Percentiles rank a stretch among this genome's conserved stretches.
Conservation (phyloP, 1,140 invertebrate species). For the Holcopasites calliopsidis region DNA sequence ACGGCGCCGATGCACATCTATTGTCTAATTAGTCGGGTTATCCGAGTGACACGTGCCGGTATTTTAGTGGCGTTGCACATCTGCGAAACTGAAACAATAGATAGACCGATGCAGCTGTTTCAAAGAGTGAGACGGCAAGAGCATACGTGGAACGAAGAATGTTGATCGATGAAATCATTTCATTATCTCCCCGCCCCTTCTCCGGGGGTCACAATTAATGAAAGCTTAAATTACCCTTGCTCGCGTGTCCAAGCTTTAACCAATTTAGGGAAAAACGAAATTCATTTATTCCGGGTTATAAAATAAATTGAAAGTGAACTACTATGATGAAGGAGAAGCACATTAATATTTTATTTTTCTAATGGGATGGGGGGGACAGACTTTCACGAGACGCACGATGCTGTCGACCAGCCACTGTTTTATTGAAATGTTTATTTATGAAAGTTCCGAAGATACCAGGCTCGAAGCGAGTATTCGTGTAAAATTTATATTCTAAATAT, state of each 20-base stretch:
- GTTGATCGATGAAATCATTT: slow-evolving; percentile 50
- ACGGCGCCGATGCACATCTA: slow-evolving; percentile 35
- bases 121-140: slow-evolving; percentile 1
- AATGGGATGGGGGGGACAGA: too few species aligned
- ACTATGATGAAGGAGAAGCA: too few species aligned
- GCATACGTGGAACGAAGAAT: neutral
- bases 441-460: slow-evolving; percentile 5
- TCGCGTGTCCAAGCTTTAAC: neutral
- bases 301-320: neutral
- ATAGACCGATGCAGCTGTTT: slow-evolving; percentile 56
- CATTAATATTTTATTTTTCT: too few species aligned
- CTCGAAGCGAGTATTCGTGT: neutral
- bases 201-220: slow-evolving; percentile 40
- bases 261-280: neutral
- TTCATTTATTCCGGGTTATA: neutral
- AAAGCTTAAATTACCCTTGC: slow-evolving; percentile 37
- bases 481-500: too few species aligned
- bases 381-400: too few species aligned
- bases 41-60: slow-evolving; percentile 53
- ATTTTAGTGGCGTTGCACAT: slow-evolving; percentile 48
- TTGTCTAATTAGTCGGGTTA: slow-evolving; percentile 57
- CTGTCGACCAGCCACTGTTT: too few species aligned
- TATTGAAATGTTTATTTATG: neutral
- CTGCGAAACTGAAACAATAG: slow-evolving; percentile 63
- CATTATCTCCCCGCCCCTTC: slow-evolving; percentile 37